Conservation (phyloP, 2,888 invertebrate species). For the Calameuta pallipes region DNA sequence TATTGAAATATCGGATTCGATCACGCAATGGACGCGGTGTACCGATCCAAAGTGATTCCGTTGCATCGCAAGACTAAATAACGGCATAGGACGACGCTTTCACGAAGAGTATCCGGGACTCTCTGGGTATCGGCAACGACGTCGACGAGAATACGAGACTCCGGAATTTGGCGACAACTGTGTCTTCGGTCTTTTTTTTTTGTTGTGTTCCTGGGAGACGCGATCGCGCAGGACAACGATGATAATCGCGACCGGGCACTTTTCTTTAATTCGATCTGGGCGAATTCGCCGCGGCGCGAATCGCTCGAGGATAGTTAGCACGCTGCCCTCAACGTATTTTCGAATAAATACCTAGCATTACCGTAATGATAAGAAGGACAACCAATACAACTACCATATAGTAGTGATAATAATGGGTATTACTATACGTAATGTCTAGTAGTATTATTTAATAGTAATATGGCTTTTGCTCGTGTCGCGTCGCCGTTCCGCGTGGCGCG, state of each 20-base stretch:
- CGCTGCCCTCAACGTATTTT: conserved; percentile 44
- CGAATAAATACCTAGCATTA: conserved; percentile 58
- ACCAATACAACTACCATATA: conserved; percentile 55
- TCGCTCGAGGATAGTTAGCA: conserved; percentile 49
- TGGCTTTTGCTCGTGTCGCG: conserved; percentile 25
- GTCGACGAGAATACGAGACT: background rate
- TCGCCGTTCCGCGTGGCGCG: conserved; percentile 11
- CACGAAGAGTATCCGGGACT: background rate
- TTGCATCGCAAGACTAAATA: background rate
- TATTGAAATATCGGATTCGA: background rate
- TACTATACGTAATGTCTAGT: conserved; percentile 60
- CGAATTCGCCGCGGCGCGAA: conserved; percentile 25
- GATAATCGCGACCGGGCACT: background rate
- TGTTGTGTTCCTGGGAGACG: background rate
- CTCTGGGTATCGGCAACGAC: background rate
- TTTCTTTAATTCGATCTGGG: conserved; percentile 2
- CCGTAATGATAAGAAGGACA: conserved; percentile 55
- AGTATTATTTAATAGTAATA: conserved; percentile 44
- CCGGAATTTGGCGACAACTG: background rate
- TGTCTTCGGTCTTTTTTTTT: background rate
- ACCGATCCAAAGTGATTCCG: background rate
- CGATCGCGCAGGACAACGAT: background rate
- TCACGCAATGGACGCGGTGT: background rate
- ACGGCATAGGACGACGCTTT: background rate
- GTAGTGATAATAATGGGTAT: conserved; percentile 60